Evolutionary conservation across 2,113 vertebrate species (phyloP).

Genomic region (Pygathrix nemaeus): DNA sequence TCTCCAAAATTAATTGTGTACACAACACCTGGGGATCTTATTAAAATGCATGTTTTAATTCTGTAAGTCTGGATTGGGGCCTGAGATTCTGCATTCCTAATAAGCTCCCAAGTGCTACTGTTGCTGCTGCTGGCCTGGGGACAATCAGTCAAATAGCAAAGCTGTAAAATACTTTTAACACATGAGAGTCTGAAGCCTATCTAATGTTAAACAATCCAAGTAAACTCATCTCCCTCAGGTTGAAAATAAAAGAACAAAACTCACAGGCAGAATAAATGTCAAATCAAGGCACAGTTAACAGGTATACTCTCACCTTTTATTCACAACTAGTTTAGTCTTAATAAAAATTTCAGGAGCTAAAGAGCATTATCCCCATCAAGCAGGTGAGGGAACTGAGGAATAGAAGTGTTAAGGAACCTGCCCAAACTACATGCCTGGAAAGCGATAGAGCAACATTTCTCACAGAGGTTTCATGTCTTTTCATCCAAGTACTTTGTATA

Average conservation of each 20-base stretch:
- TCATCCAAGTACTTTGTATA: background rate
- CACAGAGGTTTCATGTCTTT: background rate
- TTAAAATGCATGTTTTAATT: conserved; percentile 16
- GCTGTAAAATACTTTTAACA: conserved; percentile 36
- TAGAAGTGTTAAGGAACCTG: background rate
- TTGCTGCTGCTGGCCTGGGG: background rate
- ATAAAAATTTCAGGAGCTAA: background rate
- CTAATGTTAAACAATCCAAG: conserved; percentile 8
- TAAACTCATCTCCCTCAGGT: background rate
- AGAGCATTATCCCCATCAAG: background rate
- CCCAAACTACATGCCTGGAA: background rate
- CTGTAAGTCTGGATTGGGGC: background rate
- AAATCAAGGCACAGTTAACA: background rate
- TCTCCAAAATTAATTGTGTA: conserved; percentile 18
- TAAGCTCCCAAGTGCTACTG: background rate
- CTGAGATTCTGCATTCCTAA: conserved; percentile 35
- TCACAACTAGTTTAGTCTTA: conserved; percentile 20
- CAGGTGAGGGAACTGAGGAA: background rate
- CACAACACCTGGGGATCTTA: background rate
- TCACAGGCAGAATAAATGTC: conserved; percentile 24
- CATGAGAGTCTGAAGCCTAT: background rate
- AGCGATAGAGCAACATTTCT: background rate
- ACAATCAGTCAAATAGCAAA: background rate
- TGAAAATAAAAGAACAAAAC: conserved; percentile 45
- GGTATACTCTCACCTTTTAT: background rate